These are phyloP conservation scores for Tauraco hartlaubi DNA, from an alignment of 2,797 vertebrate genomes.

Conservation along the genomic window DNA sequence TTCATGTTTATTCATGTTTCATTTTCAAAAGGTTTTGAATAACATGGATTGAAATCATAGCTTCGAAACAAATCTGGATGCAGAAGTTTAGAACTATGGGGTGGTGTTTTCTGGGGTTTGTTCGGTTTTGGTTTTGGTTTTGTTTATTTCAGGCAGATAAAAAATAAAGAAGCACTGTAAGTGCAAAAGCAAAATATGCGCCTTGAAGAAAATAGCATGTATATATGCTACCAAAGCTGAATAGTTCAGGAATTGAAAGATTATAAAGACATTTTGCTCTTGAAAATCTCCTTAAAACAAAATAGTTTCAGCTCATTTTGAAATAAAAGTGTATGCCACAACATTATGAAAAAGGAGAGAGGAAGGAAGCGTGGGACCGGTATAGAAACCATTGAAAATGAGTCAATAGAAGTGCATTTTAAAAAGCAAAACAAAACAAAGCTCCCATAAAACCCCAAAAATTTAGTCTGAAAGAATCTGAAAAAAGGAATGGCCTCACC, in stretches of 20 bases:
- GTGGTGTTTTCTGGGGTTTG: neutral
- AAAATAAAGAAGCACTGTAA: neutral
- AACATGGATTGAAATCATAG: neutral
- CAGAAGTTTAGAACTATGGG: neutral
- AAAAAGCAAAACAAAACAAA: neutral
- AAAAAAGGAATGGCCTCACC: neutral
- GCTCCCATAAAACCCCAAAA: fast-evolving
- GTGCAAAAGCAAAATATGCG: neutral
- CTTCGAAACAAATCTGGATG: neutral
- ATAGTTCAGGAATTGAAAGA: neutral
- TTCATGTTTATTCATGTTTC: neutral
- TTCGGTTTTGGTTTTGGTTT: neutral
- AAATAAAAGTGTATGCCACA: neutral
- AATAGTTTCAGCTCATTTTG: neutral
- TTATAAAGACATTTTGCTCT: neutral
- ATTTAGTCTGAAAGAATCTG: neutral
- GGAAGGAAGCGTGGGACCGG: neutral
- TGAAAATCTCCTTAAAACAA: neutral
- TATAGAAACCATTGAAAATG: neutral
- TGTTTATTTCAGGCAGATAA: neutral
- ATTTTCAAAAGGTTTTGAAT: neutral
- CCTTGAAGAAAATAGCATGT: neutral
- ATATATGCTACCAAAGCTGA: neutral
- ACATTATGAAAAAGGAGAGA: neutral
- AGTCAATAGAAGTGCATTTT: neutral